phyloP scores from a whole-genome alignment of 2,797 vertebrate genomes.

The Centropyge bicolor region DNA sequence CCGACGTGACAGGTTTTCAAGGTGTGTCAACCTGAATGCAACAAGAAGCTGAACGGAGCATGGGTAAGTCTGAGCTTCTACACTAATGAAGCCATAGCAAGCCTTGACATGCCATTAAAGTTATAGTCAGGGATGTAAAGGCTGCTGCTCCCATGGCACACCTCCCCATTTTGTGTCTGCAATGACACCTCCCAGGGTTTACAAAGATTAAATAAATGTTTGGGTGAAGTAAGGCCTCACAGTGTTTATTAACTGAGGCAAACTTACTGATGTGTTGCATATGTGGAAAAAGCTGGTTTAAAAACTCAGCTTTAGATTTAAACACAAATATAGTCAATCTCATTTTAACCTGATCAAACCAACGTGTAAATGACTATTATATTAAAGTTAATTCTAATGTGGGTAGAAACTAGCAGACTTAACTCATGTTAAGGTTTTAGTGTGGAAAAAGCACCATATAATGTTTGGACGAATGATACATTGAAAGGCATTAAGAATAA shows the following conservation, averaged over 20 bases:
- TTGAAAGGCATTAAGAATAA: neutral
- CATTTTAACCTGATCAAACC: neutral
- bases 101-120: conserved; percentile 41
- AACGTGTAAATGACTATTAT: neutral
- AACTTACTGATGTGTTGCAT: neutral
- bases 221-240: neutral
- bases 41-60: neutral
- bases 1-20: conserved; percentile 63
- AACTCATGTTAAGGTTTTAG: too few species aligned
- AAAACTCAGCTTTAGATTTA: neutral
- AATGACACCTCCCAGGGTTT: neutral
- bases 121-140: conserved; percentile 30
- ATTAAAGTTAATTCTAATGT: neutral
- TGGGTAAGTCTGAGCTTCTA: neutral
- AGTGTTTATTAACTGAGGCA: neutral
- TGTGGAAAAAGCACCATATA: neutral
- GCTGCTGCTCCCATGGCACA: conserved; percentile 23
- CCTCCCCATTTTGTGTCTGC: neutral
- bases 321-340: neutral
- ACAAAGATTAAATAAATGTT: neutral
- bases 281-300: too few species aligned
- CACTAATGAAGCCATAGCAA: conserved; percentile 35
- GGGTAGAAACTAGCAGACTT: neutral
- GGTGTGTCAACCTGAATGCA: conserved; percentile 59
- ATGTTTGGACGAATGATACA: neutral